Conservation (phyloP, 2,113 vertebrate genomes). For the Hippocampus abdominalis region DNA sequence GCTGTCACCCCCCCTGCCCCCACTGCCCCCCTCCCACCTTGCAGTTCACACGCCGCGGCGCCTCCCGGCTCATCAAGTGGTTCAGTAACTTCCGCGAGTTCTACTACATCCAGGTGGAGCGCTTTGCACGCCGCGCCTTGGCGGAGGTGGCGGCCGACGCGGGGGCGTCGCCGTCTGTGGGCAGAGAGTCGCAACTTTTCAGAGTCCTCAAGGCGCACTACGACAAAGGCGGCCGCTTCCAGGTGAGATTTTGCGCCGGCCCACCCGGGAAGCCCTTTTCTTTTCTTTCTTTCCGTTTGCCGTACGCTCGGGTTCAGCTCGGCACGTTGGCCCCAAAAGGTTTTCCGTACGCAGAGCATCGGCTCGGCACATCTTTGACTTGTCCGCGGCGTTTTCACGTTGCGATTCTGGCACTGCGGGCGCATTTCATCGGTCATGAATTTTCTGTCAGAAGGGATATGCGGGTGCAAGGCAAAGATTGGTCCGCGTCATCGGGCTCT, state of each 20-base stretch:
- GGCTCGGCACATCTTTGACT: too few species aligned
- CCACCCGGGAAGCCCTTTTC: background rate
- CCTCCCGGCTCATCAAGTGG: conserved; percentile 95
- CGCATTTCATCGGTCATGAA: too few species aligned
- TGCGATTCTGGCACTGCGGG: too few species aligned
- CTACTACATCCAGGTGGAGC: conserved; percentile 95
- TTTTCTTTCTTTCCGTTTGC: background rate
- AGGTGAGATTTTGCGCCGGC: conserved; percentile 69
- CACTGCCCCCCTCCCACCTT: background rate
- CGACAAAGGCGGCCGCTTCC: conserved; percentile 87
- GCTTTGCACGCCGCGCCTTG: conserved; percentile 82
- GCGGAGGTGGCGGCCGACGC: conserved; percentile 67
- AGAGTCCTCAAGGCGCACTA: conserved; percentile 84
- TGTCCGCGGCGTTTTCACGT: too few species aligned
- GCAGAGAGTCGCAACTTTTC: conserved; percentile 85
- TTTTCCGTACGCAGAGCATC: too few species aligned
- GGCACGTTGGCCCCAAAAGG: too few species aligned
- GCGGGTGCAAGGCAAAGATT: too few species aligned
- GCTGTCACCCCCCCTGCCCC: background rate
- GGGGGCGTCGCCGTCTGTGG: conserved; percentile 68
- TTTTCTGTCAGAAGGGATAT: too few species aligned
- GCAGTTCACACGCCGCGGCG: conserved; percentile 88
- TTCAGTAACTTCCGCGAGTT: conserved; percentile 97
- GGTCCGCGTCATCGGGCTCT: too few species aligned
- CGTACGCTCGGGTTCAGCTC: too few species aligned